phyloP scores from a whole-genome alignment of 2,888 invertebrate species.

The Acronicta alni region DNA sequence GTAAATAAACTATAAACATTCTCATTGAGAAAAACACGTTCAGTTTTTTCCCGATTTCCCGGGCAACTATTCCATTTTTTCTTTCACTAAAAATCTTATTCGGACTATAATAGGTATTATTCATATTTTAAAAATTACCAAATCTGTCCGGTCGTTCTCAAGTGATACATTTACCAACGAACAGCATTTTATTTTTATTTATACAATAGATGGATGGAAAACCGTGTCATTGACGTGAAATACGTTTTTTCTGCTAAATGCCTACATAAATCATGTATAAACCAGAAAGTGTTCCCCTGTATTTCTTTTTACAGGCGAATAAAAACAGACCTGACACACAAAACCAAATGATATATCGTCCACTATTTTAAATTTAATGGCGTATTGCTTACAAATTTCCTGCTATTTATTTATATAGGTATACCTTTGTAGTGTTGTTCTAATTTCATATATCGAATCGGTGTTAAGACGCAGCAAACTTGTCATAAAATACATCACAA shows the following conservation, averaged over 20 bases:
- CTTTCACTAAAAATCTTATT: too few relatives aligned
- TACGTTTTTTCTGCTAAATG: constrained; percentile 6
- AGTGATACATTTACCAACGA: too few relatives aligned
- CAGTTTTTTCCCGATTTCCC: too few relatives aligned
- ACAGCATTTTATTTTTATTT: background rate
- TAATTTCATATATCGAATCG: constrained; percentile 38
- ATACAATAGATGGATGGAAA: background rate
- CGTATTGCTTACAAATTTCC: constrained; percentile 34
- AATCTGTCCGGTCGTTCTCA: too few relatives aligned
- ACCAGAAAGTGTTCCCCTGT: constrained; percentile 20
- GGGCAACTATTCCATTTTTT: too few relatives aligned
- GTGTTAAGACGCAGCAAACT: constrained; percentile 28
- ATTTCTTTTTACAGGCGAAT: constrained; percentile 31
- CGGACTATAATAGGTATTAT: too few relatives aligned
- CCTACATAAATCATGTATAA: constrained; percentile 17
- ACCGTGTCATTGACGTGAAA: constrained; percentile 10
- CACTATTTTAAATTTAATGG: constrained; percentile 37
- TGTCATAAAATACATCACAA: constrained; percentile 33
- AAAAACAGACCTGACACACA: constrained; percentile 30
- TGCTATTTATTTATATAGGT: constrained; percentile 15
- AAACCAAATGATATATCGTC: constrained; percentile 29
- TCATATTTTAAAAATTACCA: too few relatives aligned
- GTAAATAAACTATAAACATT: too few relatives aligned
- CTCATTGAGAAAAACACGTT: too few relatives aligned
- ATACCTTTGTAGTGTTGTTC: constrained; percentile 28